A percentile compares a stretch with the other conserved stretches of the same genome.
These are phyloP conservation scores for Adelosebastes latens DNA, from an alignment of 2,797 vertebrate species.

Conservation along the genomic window DNA sequence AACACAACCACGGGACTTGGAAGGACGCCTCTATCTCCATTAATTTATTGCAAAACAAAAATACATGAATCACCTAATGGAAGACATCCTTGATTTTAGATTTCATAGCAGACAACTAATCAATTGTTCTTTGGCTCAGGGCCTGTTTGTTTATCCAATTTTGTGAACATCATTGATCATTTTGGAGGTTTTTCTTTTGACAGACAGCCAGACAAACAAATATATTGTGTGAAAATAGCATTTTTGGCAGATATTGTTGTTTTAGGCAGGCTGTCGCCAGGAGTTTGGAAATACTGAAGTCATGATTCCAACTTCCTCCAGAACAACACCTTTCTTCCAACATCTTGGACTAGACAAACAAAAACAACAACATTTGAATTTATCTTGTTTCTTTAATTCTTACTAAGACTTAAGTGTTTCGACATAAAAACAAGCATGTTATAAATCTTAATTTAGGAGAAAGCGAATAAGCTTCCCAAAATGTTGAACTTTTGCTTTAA, in stretches of 20 bases:
- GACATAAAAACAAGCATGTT: background rate
- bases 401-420: no score
- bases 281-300: background rate
- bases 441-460: background rate
- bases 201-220: background rate
- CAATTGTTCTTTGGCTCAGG: background rate
- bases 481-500: background rate
- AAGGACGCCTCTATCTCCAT: background rate
- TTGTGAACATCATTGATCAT: background rate
- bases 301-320: background rate
- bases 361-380: background rate
- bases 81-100: conserved; percentile 4
- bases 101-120: background rate
- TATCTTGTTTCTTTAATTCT: no score
- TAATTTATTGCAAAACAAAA: background rate
- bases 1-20: background rate
- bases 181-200: background rate
- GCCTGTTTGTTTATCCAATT: background rate
- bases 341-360: background rate
- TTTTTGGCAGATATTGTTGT: background rate
- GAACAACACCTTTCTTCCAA: background rate
- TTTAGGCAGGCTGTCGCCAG: background rate
- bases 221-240: background rate
- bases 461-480: background rate
- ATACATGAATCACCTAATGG: background rate